A percentile compares a stretch with the other conserved stretches of the same genome.
Evolutionary conservation across 64 coral and sea anemone species (phyloP).

Genomic region (Orbicella faveolata): DNA sequence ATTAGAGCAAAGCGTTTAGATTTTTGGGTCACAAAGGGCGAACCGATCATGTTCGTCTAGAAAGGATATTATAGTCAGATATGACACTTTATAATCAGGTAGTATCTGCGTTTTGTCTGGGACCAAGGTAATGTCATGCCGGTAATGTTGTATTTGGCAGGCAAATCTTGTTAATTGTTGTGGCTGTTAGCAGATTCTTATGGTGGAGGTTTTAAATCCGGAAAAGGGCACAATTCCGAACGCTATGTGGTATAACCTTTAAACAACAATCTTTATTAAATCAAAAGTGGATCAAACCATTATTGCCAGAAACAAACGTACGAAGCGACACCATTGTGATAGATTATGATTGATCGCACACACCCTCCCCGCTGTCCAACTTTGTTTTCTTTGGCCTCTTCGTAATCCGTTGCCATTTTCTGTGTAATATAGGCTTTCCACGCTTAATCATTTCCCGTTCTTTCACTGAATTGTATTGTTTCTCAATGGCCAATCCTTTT

Average conservation of each 20-base stretch:
- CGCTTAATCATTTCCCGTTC: background rate
- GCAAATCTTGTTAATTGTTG: conserved; percentile 18
- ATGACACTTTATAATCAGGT: background rate
- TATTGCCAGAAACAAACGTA: background rate
- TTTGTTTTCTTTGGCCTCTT: background rate
- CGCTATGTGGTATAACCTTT: background rate
- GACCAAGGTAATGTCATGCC: background rate
- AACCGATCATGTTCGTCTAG: conserved; percentile 22
- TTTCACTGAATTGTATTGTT: background rate
- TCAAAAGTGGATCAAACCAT: background rate
- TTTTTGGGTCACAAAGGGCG: background rate
- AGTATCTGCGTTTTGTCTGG: background rate
- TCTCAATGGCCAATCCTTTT: background rate
- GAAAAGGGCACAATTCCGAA: background rate
- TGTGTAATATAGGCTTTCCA: background rate
- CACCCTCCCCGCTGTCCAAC: background rate
- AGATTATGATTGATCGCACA: background rate
- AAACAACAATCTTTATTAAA: background rate
- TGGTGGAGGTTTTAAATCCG: background rate
- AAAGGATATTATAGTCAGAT: background rate
- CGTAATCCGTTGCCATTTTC: background rate
- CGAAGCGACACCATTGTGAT: background rate
- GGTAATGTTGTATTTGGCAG: background rate
- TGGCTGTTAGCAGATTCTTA: conserved; percentile 4
- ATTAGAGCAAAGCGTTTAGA: background rate